Evolutionary conservation across 2,797 vertebrate species (phyloP), one percentile per base, ranked within the genome.

Genomic region (Adrianichthys oophorus): DNA sequence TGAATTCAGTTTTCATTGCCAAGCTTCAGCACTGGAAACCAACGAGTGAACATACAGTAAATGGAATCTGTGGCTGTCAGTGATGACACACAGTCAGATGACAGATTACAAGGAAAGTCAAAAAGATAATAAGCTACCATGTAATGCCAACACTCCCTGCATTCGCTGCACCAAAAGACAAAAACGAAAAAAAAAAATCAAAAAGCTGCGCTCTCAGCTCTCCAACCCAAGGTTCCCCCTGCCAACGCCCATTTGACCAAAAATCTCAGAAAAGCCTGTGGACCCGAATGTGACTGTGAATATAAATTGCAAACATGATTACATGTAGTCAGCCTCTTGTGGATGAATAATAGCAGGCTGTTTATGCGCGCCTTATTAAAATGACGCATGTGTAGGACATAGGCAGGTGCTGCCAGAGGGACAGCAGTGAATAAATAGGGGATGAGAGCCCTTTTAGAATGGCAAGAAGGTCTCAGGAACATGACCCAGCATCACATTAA

Each of bases 401-500:
- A 62, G 63, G 60, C 76, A 75, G 82, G 73, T 72, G 72, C 56
- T 74, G 57, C 60, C 74, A 70, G 72, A 45, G 13, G 69, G 82
- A 58, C 13, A 12, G 50, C 26, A 0, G 21, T 23, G 41, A 73
- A 82, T 82, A 86, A 87, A 85, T 73, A 77, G 71, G 69, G 32
- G 65, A 76, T 50, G 76, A 72, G 73, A 68, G 67, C 62, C 54
- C 46, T 54, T 74, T 85, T 61, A 48, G 69, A 76, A 84, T 50
- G 49, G 56, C 56, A 62, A 66, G 68, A 73, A 68, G 71, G 62
- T 57, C 43, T 64, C 32, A 13, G 60, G 71, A 81, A 73, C 85
- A 87, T 78, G 86, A 81, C 73, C 83, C 37, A 50, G 84, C 80
- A 84, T 90, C 71, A 59, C 79, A 82, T 86, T 80, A 82, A 70